A percentile compares a stretch with the other conserved stretches of the same genome.
Conservation (phyloP, 1,140 invertebrate species). For the Oppia nitens region DNA sequence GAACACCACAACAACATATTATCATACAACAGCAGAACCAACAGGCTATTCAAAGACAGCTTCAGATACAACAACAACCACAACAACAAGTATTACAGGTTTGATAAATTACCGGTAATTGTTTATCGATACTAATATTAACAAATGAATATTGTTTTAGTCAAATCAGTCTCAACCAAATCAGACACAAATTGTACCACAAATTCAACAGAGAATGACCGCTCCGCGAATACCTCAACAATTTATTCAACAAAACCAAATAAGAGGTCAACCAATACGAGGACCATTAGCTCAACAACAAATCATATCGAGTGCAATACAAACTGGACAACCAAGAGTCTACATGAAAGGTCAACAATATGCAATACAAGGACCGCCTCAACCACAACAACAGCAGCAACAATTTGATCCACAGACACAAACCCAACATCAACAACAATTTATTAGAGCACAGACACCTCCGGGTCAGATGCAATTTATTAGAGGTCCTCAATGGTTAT, state of each 20-base stretch:
- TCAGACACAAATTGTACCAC: slow-evolving; percentile 8
- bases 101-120: no score
- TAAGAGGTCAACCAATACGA: background rate
- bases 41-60: slow-evolving; percentile 25
- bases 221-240: background rate
- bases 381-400: slow-evolving; percentile 16
- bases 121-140: no score
- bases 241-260: slow-evolving; percentile 4
- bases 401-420: slow-evolving; percentile 27
- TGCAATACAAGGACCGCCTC: background rate
- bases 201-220: slow-evolving; percentile 9
- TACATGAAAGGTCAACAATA: background rate
- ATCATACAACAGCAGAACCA: slow-evolving; percentile 16
- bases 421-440: slow-evolving; percentile 8
- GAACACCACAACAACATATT: slow-evolving; percentile 2
- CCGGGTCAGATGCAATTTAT: slow-evolving; percentile 14
- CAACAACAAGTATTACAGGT: slow-evolving; percentile 25
- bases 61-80: slow-evolving; percentile 31
- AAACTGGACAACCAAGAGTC: background rate
- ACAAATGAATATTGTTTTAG: no score
- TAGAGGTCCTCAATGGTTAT: slow-evolving; percentile 1
- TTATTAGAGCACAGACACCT: slow-evolving; percentile 13
- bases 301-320: background rate
- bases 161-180: background rate
- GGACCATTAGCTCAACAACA: background rate